Evolutionary conservation across 2,797 vertebrate genomes (phyloP).

Genomic region (Sylvia borin): DNA sequence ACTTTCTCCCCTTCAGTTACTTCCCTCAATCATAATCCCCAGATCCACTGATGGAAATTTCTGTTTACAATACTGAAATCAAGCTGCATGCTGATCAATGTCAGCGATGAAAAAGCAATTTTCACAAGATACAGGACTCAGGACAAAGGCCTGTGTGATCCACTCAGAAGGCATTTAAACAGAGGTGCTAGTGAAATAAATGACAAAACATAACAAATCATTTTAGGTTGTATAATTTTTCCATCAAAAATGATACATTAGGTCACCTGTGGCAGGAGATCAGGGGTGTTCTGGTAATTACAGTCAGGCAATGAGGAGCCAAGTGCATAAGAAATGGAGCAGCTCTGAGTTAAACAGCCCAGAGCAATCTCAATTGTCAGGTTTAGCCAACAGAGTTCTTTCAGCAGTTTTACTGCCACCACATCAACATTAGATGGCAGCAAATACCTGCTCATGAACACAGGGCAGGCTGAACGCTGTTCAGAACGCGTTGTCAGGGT

Average conservation of each 20-base stretch:
- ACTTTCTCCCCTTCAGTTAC: background rate
- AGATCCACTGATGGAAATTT: background rate
- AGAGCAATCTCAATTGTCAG: background rate
- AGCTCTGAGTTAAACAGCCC: background rate
- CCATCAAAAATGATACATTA: background rate
- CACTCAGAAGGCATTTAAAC: background rate
- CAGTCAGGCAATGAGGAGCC: background rate
- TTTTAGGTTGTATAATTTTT: background rate
- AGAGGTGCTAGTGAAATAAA: background rate
- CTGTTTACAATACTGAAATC: background rate
- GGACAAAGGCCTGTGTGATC: background rate
- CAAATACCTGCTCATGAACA: conserved; percentile 37
- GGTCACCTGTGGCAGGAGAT: background rate
- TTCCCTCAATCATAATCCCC: background rate
- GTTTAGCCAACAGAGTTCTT: background rate
- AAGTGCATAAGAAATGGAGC: background rate
- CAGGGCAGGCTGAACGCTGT: too few species aligned
- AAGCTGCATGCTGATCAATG: background rate
- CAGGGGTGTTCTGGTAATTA: background rate
- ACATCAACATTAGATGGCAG: conserved; percentile 72
- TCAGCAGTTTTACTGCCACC: background rate
- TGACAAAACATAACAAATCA: background rate
- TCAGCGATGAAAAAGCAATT: background rate
- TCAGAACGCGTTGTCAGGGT: background rate
- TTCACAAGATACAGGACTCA: background rate